Evolutionary conservation across 1,140 invertebrate species (phyloP).

Genomic region (Habropoda laboriosa): DNA sequence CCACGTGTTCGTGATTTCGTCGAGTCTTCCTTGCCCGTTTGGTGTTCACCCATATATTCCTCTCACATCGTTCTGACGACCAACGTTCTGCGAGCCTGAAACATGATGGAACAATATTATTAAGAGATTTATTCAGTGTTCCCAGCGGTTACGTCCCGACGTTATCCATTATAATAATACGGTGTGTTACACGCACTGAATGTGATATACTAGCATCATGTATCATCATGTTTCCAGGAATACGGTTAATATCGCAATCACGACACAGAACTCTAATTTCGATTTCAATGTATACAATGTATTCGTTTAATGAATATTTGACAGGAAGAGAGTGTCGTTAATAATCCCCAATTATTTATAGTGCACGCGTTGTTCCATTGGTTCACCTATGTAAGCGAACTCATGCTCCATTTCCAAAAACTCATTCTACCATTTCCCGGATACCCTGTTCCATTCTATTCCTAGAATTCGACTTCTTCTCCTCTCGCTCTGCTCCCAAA

Average conservation of each 20-base stretch:
- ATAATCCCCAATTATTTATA: no score
- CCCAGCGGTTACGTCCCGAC: neutral
- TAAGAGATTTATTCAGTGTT: neutral
- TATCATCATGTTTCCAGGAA: no score
- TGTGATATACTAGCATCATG: neutral
- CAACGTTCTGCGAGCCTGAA: constrained; percentile 27
- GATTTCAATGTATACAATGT: no score
- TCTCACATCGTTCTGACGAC: constrained; percentile 68
- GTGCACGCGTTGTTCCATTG: no score
- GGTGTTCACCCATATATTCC: constrained; percentile 63
- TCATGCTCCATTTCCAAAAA: neutral
- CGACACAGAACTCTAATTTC: no score
- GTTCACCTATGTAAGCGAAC: no score
- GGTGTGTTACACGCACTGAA: no score
- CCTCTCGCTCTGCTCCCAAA: neutral
- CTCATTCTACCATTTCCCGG: no score
- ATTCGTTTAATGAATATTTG: no score
- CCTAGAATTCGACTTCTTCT: neutral
- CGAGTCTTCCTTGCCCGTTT: constrained; percentile 66
- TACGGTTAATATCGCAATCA: neutral
- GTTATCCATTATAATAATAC: neutral
- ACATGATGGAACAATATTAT: neutral
- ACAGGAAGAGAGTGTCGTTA: no score
- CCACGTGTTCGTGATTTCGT: constrained; percentile 80
- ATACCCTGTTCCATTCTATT: neutral